Evolutionary conservation across 2,113 vertebrate genomes (phyloP).

Genomic region (Beaufortia kweichowensis): DNA sequence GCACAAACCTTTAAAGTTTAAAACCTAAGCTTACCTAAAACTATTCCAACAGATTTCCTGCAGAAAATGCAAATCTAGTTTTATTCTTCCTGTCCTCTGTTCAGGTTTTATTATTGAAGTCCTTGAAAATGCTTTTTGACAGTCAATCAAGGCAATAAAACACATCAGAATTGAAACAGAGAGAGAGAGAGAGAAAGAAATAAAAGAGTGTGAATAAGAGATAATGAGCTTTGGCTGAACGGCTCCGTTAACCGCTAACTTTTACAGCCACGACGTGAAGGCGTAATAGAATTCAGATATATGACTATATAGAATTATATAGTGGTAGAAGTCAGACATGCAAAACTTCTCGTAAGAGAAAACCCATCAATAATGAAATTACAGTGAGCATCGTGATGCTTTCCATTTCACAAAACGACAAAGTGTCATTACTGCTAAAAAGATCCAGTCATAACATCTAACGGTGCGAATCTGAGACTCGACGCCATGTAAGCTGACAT

Average conservation of each 20-base stretch:
- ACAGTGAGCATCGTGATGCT: slow-evolving; percentile 8
- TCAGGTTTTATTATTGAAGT: neutral
- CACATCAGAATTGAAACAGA: neutral
- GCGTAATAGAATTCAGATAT: neutral
- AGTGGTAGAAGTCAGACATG: slow-evolving; percentile 17
- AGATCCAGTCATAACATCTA: slow-evolving; percentile 30
- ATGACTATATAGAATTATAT: neutral
- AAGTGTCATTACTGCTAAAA: slow-evolving; percentile 26
- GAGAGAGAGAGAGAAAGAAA: neutral
- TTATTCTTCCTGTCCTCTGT: neutral
- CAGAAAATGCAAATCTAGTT: neutral
- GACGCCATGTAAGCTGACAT: slow-evolving; percentile 24
- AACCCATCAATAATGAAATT: slow-evolving; percentile 6
- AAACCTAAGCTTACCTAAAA: neutral
- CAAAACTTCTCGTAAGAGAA: slow-evolving; percentile 29
- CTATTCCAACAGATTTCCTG: neutral
- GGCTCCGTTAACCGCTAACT: slow-evolving; percentile 37
- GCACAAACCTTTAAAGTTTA: neutral
- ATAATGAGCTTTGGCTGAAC: slow-evolving; percentile 28
- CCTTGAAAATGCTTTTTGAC: neutral
- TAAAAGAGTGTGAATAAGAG: neutral
- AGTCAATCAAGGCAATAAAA: neutral
- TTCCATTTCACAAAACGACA: slow-evolving; percentile 7
- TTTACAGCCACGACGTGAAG: slow-evolving; percentile 27
- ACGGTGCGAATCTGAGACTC: slow-evolving; percentile 22